These are phyloP conservation scores for Phoxinus dragarum DNA, from an alignment of 2,797 vertebrate species.

Conservation along the genomic window DNA sequence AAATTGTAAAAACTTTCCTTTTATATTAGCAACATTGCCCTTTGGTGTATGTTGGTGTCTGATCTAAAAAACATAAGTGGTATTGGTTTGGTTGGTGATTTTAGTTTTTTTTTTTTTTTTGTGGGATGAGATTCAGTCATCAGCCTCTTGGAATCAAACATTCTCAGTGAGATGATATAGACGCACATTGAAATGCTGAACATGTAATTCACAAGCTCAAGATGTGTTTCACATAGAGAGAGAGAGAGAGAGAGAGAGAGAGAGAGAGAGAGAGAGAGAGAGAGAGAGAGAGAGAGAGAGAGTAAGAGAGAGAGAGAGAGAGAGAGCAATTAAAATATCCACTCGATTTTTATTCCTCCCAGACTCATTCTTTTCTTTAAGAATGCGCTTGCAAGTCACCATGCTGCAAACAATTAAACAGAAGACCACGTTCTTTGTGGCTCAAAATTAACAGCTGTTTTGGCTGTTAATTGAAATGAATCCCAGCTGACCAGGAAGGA, in stretches of 20 bases:
- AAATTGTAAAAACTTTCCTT: neutral
- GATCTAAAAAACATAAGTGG: neutral
- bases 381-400: conserved; percentile 59
- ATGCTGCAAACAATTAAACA: conserved; percentile 71
- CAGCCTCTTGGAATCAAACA: conserved; percentile 23
- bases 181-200: conserved; percentile 40
- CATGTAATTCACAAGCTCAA: conserved; percentile 28
- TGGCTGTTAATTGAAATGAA: conserved; percentile 77
- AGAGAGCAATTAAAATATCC: conserved; percentile 37
- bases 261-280: too few species aligned
- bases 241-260: neutral
- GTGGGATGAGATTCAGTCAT: neutral
- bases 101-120: neutral
- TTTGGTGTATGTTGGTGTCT: neutral
- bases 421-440: conserved; percentile 72
- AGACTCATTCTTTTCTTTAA: conserved; percentile 30
- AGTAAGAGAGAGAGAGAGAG: neutral
- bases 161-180: conserved; percentile 1
- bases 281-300: too few species aligned
- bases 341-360: conserved; percentile 24
- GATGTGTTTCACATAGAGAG: neutral
- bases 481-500: conserved; percentile 76
- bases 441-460: conserved; percentile 76
- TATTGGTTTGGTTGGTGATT: neutral
- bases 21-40: neutral